Conservation (phyloP, 2,888 invertebrate species). For the Mermis nigrescens region DNA sequence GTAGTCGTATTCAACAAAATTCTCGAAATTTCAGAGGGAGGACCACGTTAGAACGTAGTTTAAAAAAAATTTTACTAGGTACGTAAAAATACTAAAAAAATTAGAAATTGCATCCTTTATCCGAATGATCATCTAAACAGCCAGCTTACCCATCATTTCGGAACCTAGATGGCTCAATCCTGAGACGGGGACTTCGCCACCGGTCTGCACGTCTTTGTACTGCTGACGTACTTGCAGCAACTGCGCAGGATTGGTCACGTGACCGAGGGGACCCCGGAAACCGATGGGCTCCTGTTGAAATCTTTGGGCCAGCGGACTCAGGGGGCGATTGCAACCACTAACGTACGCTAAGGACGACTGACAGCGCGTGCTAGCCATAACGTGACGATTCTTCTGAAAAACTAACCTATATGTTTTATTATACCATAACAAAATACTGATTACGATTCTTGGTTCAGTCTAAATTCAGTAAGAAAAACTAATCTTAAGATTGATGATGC, state of each 20-base stretch:
- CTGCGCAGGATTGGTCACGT: conserved; percentile 38
- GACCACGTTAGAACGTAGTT: too few species aligned
- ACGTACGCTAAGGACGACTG: background rate
- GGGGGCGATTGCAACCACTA: background rate
- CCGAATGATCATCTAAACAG: too few species aligned
- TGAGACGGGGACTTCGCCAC: conserved; percentile 77
- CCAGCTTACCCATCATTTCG: conserved; percentile 34
- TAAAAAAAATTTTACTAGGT: too few species aligned
- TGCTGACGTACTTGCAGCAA: conserved; percentile 63
- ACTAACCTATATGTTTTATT: too few species aligned
- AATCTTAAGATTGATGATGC: too few species aligned
- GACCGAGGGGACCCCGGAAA: background rate
- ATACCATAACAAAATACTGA: too few species aligned
- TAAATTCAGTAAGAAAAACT: too few species aligned
- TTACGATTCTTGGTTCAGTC: too few species aligned
- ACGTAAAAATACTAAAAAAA: too few species aligned
- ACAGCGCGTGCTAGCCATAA: background rate
- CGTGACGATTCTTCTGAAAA: background rate
- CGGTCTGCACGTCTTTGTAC: conserved; percentile 70
- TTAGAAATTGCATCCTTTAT: too few species aligned
- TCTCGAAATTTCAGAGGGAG: too few species aligned
- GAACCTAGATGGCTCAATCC: conserved; percentile 79
- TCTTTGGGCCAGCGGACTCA: background rate
- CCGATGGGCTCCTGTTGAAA: background rate
- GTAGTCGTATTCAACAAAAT: too few species aligned